These are phyloP conservation scores for Apodemia duryi DNA, from an alignment of 2,888 invertebrate genomes.

Conservation along the genomic window DNA sequence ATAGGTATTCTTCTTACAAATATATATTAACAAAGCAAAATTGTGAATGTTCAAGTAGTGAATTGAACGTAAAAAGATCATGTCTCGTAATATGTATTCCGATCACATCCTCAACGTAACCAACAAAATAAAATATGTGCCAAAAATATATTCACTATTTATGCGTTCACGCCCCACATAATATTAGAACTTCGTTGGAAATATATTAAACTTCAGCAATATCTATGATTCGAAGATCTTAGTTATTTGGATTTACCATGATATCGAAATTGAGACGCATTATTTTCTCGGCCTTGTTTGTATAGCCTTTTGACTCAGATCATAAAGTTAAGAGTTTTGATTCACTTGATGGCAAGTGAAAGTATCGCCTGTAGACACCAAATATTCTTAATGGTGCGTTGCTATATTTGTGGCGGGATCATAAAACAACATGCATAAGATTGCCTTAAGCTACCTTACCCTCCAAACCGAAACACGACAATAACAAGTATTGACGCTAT, in stretches of 20 bases:
- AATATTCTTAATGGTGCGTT: too few relatives aligned
- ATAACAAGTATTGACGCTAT: too few relatives aligned
- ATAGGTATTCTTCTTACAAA: not conserved
- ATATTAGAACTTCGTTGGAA: conserved; percentile 12
- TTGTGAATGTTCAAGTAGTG: not conserved
- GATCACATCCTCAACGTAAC: conserved; percentile 10
- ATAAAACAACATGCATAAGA: too few relatives aligned
- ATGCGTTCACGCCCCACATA: conserved; percentile 11
- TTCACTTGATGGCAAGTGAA: too few relatives aligned
- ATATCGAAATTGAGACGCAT: not conserved
- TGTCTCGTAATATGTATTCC: not conserved
- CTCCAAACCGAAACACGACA: too few relatives aligned
- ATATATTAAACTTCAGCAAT: conserved; percentile 15
- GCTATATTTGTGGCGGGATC: too few relatives aligned
- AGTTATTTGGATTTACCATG: not conserved
- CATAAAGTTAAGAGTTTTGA: not conserved
- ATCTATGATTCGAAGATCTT: not conserved
- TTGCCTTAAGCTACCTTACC: too few relatives aligned
- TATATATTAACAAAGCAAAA: not conserved
- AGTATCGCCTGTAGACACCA: too few relatives aligned
- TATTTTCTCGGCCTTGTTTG: not conserved
- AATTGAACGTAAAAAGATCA: conserved; percentile 3
- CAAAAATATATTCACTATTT: conserved; percentile 14
- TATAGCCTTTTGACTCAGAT: not conserved
- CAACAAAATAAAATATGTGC: conserved; percentile 10